A percentile compares a stretch with the other conserved stretches of the same genome.
These are phyloP conservation scores for Mustelus asterias DNA, from an alignment of 2,113 vertebrate species.

Conservation along the genomic window DNA sequence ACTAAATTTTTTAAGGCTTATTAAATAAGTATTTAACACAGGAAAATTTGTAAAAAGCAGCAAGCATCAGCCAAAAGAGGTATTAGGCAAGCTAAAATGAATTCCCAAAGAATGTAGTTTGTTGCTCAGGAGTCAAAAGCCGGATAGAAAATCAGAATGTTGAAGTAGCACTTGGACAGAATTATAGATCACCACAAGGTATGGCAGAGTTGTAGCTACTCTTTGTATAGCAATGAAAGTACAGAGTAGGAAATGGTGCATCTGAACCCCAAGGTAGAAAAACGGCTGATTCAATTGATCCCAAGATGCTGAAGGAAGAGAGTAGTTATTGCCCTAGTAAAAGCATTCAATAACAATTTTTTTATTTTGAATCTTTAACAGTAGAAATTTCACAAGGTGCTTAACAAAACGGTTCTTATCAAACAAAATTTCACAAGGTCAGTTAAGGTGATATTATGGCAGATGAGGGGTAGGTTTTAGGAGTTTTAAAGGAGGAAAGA, in stretches of 20 bases:
- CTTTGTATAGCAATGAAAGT: neutral
- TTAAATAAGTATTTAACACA: neutral
- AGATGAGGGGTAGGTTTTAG: neutral
- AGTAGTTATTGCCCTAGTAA: neutral
- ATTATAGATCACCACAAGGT: neutral
- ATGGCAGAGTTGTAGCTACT: neutral
- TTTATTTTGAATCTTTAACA: neutral
- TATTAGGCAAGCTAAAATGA: neutral
- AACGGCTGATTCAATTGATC: neutral
- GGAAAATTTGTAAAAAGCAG: neutral
- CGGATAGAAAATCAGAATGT: neutral
- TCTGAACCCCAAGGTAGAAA: neutral
- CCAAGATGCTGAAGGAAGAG: neutral
- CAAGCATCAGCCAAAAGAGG: neutral
- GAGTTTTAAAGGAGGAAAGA: neutral
- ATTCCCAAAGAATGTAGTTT: neutral
- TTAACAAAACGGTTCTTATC: neutral
- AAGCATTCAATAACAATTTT: neutral
- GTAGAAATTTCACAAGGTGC: neutral
- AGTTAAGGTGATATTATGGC: neutral
- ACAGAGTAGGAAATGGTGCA: neutral
- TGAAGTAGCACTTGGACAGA: neutral
- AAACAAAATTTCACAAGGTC: neutral
- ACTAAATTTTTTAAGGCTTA: neutral
- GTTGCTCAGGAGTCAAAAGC: neutral